Percentiles rank a stretch among this genome's conserved stretches.
Conservation (phyloP, 1,140 invertebrate genomes). For the Lepidostoma basale region DNA sequence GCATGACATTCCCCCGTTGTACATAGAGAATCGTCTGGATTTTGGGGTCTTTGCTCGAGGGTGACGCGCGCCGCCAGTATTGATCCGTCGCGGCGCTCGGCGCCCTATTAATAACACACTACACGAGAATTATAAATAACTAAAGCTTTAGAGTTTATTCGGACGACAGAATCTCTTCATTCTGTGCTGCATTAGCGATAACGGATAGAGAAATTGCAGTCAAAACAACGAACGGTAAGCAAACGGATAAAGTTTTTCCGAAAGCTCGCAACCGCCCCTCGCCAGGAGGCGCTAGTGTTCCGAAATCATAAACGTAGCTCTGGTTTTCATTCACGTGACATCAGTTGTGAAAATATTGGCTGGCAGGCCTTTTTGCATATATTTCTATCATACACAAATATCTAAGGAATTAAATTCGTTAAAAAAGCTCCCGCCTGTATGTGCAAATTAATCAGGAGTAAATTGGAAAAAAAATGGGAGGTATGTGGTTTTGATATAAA, state of each 20-base stretch:
- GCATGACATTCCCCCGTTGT: too few relatives aligned
- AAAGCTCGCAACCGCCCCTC: not conserved
- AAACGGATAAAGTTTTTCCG: not conserved
- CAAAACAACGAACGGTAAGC: too few relatives aligned
- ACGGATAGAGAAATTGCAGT: too few relatives aligned
- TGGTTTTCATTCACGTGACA: slow-evolving; percentile 32
- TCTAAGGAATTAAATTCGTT: not conserved
- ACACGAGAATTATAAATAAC: slow-evolving; percentile 36
- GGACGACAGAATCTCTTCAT: slow-evolving; percentile 1
- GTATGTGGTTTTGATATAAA: not conserved
- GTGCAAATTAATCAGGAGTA: not conserved
- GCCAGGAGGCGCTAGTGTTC: slow-evolving; percentile 24
- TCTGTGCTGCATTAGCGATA: not conserved
- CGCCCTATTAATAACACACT: slow-evolving; percentile 34
- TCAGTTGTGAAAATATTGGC: slow-evolving; percentile 13
- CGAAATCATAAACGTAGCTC: slow-evolving; percentile 12
- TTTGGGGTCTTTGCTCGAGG: slow-evolving; percentile 18
- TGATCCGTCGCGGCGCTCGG: slow-evolving; percentile 42
- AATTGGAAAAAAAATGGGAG: not conserved
- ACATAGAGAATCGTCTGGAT: not conserved
- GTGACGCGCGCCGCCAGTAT: slow-evolving; percentile 42
- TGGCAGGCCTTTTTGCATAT: not conserved
- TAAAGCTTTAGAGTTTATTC: slow-evolving; percentile 8
- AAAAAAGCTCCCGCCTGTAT: not conserved
- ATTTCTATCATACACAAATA: not conserved